A percentile compares a stretch with the other conserved stretches of the same genome.
Evolutionary conservation across 2,888 invertebrate genomes (phyloP).

Genomic region (Amblyjoppa fuscipennis): DNA sequence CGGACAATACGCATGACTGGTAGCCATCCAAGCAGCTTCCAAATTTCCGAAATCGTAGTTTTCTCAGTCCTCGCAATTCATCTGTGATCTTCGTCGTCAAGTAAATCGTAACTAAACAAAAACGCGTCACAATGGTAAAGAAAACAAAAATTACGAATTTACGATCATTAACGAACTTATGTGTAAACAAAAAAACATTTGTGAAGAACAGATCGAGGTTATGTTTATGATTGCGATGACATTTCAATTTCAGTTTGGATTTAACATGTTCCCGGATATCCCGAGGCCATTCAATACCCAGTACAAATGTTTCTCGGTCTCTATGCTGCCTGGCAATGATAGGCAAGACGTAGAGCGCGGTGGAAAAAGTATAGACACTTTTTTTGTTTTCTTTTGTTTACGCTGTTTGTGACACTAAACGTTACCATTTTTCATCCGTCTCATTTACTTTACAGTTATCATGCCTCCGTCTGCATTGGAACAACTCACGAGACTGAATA

Average conservation of each 20-base stretch:
- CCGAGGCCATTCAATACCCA: slow-evolving; percentile 93
- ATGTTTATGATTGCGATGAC: slow-evolving; percentile 72
- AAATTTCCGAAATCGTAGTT: background rate
- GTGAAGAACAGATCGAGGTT: slow-evolving; percentile 62
- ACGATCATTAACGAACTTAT: background rate
- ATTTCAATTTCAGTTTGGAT: slow-evolving; percentile 91
- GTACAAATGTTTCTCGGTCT: slow-evolving; percentile 97
- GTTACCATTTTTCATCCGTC: slow-evolving; percentile 22
- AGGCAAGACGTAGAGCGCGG: slow-evolving; percentile 97
- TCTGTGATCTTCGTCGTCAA: background rate
- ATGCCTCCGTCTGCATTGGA: slow-evolving; percentile 99
- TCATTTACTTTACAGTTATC: slow-evolving; percentile 90
- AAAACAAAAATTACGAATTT: background rate
- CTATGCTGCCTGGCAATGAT: slow-evolving; percentile 97
- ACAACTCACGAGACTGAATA: slow-evolving; percentile 95
- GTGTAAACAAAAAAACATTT: background rate
- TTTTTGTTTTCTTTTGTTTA: slow-evolving; percentile 19
- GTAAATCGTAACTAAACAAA: background rate
- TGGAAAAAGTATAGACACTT: slow-evolving; percentile 93
- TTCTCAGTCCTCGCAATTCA: background rate
- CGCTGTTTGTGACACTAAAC: background rate
- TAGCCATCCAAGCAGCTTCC: slow-evolving; percentile 2
- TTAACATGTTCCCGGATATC: slow-evolving; percentile 95
- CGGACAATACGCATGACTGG: background rate
- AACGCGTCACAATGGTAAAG: background rate